These are phyloP conservation scores for Brachyhypopomus gauderio DNA, from an alignment of 2,113 vertebrate species.

Conservation along the genomic window DNA sequence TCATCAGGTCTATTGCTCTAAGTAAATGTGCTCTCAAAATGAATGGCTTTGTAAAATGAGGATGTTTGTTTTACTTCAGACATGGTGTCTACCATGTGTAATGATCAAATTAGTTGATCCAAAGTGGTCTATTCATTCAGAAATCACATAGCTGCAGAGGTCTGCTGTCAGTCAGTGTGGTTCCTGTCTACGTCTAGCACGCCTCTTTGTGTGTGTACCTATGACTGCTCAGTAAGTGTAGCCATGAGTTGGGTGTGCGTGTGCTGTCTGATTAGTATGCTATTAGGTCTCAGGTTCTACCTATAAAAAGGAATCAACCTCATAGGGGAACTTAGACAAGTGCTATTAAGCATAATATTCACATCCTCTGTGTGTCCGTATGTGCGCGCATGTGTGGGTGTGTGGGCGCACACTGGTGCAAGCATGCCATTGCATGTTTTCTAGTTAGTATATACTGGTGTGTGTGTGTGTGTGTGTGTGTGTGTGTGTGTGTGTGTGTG, in stretches of 20 bases:
- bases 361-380: conserved; percentile 15
- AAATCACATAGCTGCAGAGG: conserved; percentile 48
- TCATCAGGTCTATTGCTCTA: background rate
- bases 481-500: no score
- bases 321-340: conserved; percentile 41
- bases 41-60: conserved; percentile 18
- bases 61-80: background rate
- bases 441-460: conserved; percentile 53
- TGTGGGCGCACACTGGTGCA: conserved; percentile 35
- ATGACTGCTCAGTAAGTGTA: conserved; percentile 25
- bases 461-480: no score
- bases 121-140: conserved; percentile 42
- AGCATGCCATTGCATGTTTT: conserved; percentile 67
- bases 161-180: conserved; percentile 20
- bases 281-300: conserved; percentile 30
- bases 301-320: conserved; percentile 52
- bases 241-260: conserved; percentile 35
- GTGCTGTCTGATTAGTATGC: conserved; percentile 34
- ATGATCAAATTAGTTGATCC: conserved; percentile 42
- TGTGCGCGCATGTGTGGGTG: background rate
- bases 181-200: conserved; percentile 20
- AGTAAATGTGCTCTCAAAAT: background rate
- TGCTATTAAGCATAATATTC: conserved; percentile 69
- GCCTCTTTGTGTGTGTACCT: conserved; percentile 44
- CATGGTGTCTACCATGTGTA: conserved; percentile 35